Evolutionary conservation across 2,113 vertebrate genomes (phyloP).

Genomic region (human): GRCh38 chr7:39654001-39654500

Average conservation of each 20-base stretch:
- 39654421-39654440: constrained; percentile 31
- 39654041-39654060: neutral
- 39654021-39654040: neutral
- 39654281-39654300: constrained; percentile 20
- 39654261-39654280: neutral
- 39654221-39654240: constrained; percentile 8
- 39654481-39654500: neutral
- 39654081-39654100: neutral
- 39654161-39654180: constrained; percentile 13
- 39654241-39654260: constrained; percentile 29
- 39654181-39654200: neutral
- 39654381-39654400: constrained; percentile 29
- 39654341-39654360: constrained; percentile 27
- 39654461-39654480: constrained; percentile 54
- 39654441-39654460: constrained; percentile 43
- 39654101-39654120: neutral
- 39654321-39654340: neutral
- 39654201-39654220: neutral
- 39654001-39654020: neutral
- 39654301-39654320: constrained; percentile 12
- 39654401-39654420: constrained; percentile 18
- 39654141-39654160: neutral
- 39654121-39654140: neutral
- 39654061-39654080: neutral
- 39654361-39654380: neutral